Conservation (phyloP, 2,797 vertebrate genomes). For the Tamandua tetradactyla region DNA sequence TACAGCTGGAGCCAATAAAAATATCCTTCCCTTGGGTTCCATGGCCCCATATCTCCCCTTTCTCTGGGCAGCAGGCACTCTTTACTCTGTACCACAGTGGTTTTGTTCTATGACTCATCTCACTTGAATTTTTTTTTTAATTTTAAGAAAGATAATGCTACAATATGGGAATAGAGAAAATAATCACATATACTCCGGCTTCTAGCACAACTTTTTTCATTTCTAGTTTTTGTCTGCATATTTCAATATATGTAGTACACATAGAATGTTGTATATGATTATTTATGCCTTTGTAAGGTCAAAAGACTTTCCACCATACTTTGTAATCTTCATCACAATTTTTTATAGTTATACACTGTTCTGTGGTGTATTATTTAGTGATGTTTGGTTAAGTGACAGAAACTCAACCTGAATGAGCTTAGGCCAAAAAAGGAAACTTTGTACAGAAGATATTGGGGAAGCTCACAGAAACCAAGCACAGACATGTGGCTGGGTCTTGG, state of each 20-base stretch:
- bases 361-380: background rate
- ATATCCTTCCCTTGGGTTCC: background rate
- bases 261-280: background rate
- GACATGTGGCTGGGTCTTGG: background rate
- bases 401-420: slow-evolving; percentile 5
- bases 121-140: background rate
- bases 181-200: background rate
- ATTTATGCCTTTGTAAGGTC: background rate
- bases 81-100: background rate
- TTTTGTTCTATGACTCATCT: slow-evolving; percentile 37
- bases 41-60: background rate
- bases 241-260: slow-evolving; percentile 15
- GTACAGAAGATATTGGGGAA: background rate
- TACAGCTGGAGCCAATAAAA: background rate
- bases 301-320: background rate
- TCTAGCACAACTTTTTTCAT: background rate
- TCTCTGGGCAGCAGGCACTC: background rate
- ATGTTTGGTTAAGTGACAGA: background rate
- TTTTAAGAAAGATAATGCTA: background rate
- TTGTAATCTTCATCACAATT: background rate
- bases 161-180: slow-evolving; percentile 4
- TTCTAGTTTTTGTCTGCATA: background rate
- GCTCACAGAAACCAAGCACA: background rate
- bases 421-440: background rate
- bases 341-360: background rate